phyloP scores from a whole-genome alignment of 2,113 vertebrate species.

The Noturus placidus region DNA sequence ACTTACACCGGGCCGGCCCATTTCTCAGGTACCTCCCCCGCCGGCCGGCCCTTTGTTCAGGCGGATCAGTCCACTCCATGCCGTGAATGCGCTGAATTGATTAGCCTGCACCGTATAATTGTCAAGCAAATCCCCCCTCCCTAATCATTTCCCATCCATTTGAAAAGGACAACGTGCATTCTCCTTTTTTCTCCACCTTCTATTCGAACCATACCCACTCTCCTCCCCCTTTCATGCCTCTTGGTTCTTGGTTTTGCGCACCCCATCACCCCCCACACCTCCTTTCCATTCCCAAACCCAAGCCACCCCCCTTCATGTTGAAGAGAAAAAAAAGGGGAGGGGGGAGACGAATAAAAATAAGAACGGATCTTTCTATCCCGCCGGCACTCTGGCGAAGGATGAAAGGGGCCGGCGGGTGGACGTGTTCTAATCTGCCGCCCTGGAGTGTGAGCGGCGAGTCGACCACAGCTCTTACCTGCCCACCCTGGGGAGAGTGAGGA shows the following conservation, averaged over 20 bases:
- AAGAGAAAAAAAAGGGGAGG: conserved; percentile 51
- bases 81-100: conserved; percentile 92
- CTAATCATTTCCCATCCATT: conserved; percentile 89
- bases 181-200: conserved; percentile 67
- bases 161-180: conserved; percentile 82
- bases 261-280: conserved; percentile 42
- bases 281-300: conserved; percentile 19
- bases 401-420: conserved; percentile 72
- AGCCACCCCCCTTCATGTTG: conserved; percentile 48
- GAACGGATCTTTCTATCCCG: conserved; percentile 55
- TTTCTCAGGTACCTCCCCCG: conserved; percentile 91
- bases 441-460: conserved; percentile 54
- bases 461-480: conserved; percentile 67
- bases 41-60: conserved; percentile 83
- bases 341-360: conserved; percentile 38
- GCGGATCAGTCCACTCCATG: conserved; percentile 91
- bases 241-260: conserved; percentile 60
- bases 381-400: conserved; percentile 69
- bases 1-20: conserved; percentile 89
- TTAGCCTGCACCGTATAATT: conserved; percentile 89
- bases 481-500: conserved; percentile 27
- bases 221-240: conserved; percentile 55
- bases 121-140: conserved; percentile 82
- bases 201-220: conserved; percentile 48
- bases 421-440: conserved; percentile 66